Evolutionary conservation across 2,888 invertebrate species (phyloP).

Genomic region (Autographa gamma): DNA sequence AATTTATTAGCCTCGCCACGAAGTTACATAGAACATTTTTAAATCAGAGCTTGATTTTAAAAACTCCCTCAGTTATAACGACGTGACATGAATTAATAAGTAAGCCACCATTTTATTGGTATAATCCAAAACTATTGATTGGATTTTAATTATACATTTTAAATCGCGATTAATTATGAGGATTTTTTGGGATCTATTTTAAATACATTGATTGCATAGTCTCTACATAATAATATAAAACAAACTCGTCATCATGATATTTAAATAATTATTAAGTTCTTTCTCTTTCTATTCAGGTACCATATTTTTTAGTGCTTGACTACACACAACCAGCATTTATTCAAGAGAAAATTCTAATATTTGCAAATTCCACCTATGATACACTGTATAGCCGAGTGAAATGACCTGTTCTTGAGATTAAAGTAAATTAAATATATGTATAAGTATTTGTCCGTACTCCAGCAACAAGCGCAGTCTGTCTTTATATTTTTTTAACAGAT

Average conservation of each 20-base stretch:
- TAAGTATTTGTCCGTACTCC: not conserved
- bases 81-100: not conserved
- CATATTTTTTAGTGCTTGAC: no score
- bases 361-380: no score
- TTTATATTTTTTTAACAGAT: not conserved
- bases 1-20: not conserved
- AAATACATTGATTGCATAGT: no score
- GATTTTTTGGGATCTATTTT: not conserved
- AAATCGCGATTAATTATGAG: not conserved
- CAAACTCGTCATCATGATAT: no score
- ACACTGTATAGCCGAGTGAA: no score
- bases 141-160: not conserved
- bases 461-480: not conserved
- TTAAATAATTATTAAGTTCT: no score
- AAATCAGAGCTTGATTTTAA: not conserved
- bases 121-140: not conserved
- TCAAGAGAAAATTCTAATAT: no score
- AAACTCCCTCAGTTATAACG: not conserved
- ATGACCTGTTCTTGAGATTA: no score
- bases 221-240: no score
- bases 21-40: not conserved
- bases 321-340: no score
- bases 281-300: no score
- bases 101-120: not conserved
- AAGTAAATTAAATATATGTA: no score